These are phyloP conservation scores for Catocala nupta DNA, from an alignment of 2,888 invertebrate genomes.

Conservation along the genomic window DNA sequence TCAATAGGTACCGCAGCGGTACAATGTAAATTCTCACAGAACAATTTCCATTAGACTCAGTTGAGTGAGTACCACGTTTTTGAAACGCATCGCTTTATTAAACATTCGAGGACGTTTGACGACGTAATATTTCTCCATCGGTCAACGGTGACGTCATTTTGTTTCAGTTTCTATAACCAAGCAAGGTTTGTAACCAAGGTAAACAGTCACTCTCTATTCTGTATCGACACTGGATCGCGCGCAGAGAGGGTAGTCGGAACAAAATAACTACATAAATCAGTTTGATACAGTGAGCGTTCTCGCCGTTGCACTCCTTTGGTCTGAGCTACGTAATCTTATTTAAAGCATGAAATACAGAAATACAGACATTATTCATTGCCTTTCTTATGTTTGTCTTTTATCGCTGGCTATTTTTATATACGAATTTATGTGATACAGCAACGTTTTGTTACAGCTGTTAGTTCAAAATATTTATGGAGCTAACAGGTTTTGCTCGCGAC, in stretches of 20 bases:
- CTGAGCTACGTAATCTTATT: not conserved
- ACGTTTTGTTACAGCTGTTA: too few species aligned
- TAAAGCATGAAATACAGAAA: not conserved
- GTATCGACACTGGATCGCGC: not conserved
- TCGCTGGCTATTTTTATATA: not conserved
- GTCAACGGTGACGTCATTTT: too few species aligned
- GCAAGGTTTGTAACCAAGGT: not conserved
- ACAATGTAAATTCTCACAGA: conserved; percentile 3
- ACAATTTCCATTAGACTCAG: conserved; percentile 5
- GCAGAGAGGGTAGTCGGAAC: not conserved
- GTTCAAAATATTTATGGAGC: too few species aligned
- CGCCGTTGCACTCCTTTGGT: not conserved
- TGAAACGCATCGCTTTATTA: not conserved
- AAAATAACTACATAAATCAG: not conserved
- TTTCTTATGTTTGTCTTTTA: not conserved
- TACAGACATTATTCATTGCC: not conserved
- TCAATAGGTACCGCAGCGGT: not conserved
- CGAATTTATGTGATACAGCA: too few species aligned
- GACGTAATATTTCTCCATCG: too few species aligned
- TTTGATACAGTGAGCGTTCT: not conserved
- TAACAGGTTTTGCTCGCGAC: too few species aligned
- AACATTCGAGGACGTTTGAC: not conserved
- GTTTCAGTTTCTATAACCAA: too few species aligned
- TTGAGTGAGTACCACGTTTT: not conserved
- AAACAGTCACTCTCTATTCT: conserved; percentile 6